These are phyloP conservation scores for Aromia moschata DNA, from an alignment of 2,888 invertebrate species.

Conservation along the genomic window DNA sequence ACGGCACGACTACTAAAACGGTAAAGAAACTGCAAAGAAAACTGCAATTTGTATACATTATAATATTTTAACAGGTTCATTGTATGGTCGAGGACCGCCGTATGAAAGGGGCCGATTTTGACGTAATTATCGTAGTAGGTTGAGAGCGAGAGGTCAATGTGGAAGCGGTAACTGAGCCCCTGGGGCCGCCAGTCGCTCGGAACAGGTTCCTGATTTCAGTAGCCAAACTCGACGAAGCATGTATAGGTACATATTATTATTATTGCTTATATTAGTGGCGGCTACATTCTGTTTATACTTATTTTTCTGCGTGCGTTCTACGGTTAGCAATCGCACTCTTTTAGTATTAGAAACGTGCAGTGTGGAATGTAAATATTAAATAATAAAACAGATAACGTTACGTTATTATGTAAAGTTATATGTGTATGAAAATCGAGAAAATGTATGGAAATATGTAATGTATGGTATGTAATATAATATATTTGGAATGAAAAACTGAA, in stretches of 20 bases:
- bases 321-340: no score
- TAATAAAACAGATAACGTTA: no score
- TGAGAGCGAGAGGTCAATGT: constrained; percentile 48
- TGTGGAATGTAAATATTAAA: no score
- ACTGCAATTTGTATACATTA: constrained; percentile 23
- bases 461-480: no score
- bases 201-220: constrained; percentile 28
- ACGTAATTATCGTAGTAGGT: constrained; percentile 48
- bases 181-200: constrained; percentile 26
- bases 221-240: constrained; percentile 19
- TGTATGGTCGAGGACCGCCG: constrained; percentile 30
- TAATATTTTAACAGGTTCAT: constrained; percentile 22
- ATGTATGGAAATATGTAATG: no score
- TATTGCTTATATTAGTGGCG: no score
- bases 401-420: no score
- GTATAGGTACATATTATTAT: constrained; percentile 21
- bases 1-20: background rate
- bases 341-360: no score
- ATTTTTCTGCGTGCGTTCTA: no score
- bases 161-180: constrained; percentile 44
- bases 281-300: no score
- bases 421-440: no score
- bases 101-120: constrained; percentile 48
- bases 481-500: no score
- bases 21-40: constrained; percentile 14